Conservation (phyloP, 2,888 invertebrate species). For the Tenthredo scrophulariae region DNA sequence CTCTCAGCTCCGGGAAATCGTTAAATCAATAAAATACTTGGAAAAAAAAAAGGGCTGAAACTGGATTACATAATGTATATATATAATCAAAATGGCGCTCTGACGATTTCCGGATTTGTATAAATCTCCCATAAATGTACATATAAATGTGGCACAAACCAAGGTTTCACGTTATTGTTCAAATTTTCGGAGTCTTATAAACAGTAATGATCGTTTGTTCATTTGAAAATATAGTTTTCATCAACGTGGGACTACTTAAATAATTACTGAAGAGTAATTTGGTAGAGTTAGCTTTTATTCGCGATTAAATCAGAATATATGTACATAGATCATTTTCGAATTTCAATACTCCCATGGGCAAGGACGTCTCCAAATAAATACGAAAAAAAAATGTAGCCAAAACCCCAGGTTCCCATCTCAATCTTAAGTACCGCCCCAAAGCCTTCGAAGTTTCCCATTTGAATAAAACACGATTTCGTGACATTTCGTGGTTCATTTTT, state of each 20-base stretch:
- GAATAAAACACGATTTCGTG: too few species aligned
- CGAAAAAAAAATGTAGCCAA: too few species aligned
- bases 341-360: too few species aligned
- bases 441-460: too few species aligned
- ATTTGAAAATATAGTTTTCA: neutral
- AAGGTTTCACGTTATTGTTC: too few species aligned
- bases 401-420: too few species aligned
- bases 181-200: too few species aligned
- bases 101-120: neutral
- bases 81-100: neutral
- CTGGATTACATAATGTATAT: neutral
- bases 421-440: too few species aligned
- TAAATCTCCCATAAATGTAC: neutral
- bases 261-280: neutral
- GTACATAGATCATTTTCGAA: neutral
- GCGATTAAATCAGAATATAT: neutral
- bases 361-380: too few species aligned
- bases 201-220: neutral
- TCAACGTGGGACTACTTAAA: neutral
- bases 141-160: too few species aligned
- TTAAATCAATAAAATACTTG: conserved; percentile 5
- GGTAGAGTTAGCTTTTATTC: neutral
- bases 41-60: neutral
- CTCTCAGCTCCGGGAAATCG: neutral
- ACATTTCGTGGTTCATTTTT: too few species aligned